Evolutionary conservation across 2,888 invertebrate species (phyloP).

Genomic region (Gerris lacustris): DNA sequence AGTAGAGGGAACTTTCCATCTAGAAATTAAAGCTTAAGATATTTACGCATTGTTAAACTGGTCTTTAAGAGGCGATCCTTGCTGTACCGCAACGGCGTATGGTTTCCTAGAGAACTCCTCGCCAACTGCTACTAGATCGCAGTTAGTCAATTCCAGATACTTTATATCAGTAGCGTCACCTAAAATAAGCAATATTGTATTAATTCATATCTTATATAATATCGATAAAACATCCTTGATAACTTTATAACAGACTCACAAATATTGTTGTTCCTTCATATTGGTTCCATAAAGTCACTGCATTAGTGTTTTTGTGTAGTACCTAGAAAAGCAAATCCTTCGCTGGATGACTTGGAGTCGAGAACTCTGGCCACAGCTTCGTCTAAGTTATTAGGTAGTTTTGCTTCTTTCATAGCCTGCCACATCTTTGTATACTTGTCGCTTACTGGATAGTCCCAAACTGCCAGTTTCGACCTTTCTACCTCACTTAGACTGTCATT

Average conservation of each 20-base stretch:
- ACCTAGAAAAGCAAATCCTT: conserved; percentile 82
- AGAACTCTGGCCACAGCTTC: conserved; percentile 67
- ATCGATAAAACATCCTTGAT: no score
- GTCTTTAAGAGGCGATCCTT: conserved; percentile 85
- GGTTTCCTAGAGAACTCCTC: conserved; percentile 96
- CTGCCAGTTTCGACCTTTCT: conserved; percentile 85
- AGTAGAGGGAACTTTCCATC: no score
- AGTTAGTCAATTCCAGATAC: conserved; percentile 65
- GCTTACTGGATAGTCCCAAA: conserved; percentile 98
- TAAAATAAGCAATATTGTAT: conserved; percentile 29
- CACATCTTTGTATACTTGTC: conserved; percentile 98
- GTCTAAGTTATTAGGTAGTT: conserved; percentile 62
- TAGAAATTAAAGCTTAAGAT: neutral
- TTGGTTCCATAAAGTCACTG: no score
- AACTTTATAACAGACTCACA: no score
- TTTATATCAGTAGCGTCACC: conserved; percentile 88
- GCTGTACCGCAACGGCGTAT: conserved; percentile 92
- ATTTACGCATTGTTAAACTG: conserved; percentile 90
- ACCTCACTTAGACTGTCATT: conserved; percentile 83
- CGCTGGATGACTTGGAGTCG: conserved; percentile 53
- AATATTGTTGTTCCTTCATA: no score
- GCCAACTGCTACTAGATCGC: conserved; percentile 78
- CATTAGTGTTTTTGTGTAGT: conserved; percentile 10
- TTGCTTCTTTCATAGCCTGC: conserved; percentile 84
- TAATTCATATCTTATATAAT: no score